Evolutionary conservation across 2,888 invertebrate species (phyloP), one percentile per base, ranked within the genome.

Genomic region (Diloba caeruleocephala): DNA sequence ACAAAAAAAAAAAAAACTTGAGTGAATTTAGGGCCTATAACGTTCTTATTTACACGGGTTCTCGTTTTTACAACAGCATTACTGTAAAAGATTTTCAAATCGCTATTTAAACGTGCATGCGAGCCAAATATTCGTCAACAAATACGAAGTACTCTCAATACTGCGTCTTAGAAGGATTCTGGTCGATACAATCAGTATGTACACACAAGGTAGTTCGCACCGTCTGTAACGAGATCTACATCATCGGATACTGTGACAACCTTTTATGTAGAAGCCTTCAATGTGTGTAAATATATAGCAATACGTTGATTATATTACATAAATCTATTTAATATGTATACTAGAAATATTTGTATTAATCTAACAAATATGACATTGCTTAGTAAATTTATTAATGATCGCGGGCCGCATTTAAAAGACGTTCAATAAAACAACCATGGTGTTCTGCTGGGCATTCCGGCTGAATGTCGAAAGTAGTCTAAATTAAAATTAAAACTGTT

Each of bases 171-270:
- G 29, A 39, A 51, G 38, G 39, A 48, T 52, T 50, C 49, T 33
- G 8, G 37, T 37, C 13, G 33, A 44, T 50, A 34, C 23, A 25
- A 23, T 46, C 15, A 33, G 44, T 45, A 43, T 14, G 34, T 25
- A 42, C 31, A 44, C 36, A 48, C 41, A 42, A 19, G 37, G 36
- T 31, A 46, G 29, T 29, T 46, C 25, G 48, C 38, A 31, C 21
- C 23, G 59, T 37, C 33, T 57, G 76, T 69, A 79, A 78, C 61
- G 44, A 71, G 77, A 78, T 70, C 61, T 51, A 56, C 48, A 56
- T 46, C 49, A 54, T 61, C 58, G 62, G 65, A 76, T 76, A 70
- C 49, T 51, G 60, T 66, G 69, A 69, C 78, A 72, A 68, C 76
- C 54, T 63, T 66, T 60, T 61, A 60, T 52, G 60, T 53, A 50